Base-by-base conservation (phyloP, 1,140 invertebrate species). In the Amyelois transitella region DNA sequence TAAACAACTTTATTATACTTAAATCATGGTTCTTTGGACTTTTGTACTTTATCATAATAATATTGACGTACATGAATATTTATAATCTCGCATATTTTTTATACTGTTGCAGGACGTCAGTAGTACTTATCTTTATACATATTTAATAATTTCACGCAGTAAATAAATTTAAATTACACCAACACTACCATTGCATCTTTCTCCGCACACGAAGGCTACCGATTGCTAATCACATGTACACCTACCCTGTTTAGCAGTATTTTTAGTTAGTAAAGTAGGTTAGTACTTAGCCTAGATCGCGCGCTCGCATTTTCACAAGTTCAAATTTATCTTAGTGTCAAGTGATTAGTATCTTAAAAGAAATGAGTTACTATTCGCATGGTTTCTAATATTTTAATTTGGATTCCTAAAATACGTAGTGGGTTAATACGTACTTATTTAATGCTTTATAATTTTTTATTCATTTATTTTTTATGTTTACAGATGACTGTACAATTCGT, bases 241-340 rank as follows among this genome's bases (percentile, higher is more conserved):
- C 73, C 73, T 77, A 67, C 60, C 71, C 69, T 75, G 77, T 69
- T 71, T 81, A 84, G 76, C 79, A 85, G 81, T 81, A 86, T 81
- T 86, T 59, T 77, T 82, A 81, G 76, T 72, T 59, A 38, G 32
- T 38, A 83, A 86, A 83, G 77, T 86, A 83, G 83, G 79, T 55
- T 84, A 83, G 55, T 20, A 18, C 32, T 14, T 2, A 14, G 12
- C 32, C 32, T 14, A 14, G 32, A 14, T 14, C 32, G 17, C 3
- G 32, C 32, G 32, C 32, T 38, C 32, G 32, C 32, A 38, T 38
- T 14, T 38, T 14, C 12, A 14, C n/a, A 38, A 38, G 4, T 38
- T 38, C 32, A 38, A 38, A n/a, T 38, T 38, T 14, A 38, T 38
- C 32, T 38, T 38, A 14, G 32, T 14, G 17, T 32, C n/a, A n/a